Conservation (phyloP, 23 tunicate genomes). For the Clavelina lepadiformis region DNA sequence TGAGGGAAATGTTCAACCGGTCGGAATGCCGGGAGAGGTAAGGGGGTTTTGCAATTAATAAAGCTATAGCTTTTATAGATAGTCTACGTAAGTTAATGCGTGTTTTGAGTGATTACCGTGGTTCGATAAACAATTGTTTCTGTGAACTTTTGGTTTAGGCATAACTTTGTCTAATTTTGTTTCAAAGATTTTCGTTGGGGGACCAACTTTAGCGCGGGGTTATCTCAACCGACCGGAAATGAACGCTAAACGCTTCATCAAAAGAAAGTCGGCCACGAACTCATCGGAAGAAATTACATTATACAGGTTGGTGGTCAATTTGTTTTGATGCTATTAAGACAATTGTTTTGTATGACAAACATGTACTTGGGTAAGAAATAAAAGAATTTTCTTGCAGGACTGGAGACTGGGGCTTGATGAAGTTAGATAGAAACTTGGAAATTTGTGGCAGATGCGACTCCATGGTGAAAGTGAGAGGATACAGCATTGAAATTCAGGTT, state of each 20-base stretch:
- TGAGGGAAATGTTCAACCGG: constrained; percentile 62
- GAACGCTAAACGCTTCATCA: constrained; percentile 57
- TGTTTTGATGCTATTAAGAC: neutral
- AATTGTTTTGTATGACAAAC: neutral
- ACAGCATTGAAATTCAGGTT: constrained; percentile 84
- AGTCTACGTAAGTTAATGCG: too few relatives aligned
- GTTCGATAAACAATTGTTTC: too few relatives aligned
- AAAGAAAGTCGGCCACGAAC: constrained; percentile 5
- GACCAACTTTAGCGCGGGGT: constrained; percentile 91
- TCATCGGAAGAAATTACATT: too few relatives aligned
- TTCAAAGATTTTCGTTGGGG: constrained; percentile 94
- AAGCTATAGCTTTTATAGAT: neutral
- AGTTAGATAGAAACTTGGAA: constrained; percentile 58
- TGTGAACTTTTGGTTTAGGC: neutral
- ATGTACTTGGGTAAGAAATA: neutral
- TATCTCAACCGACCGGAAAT: constrained; percentile 81
- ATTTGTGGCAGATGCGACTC: constrained; percentile 95
- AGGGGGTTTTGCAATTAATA: neutral
- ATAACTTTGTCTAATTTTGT: too few relatives aligned
- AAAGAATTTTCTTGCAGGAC: constrained; percentile 25
- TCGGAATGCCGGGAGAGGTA: constrained; percentile 91
- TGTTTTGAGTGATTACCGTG: too few relatives aligned
- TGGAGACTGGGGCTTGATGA: constrained; percentile 92
- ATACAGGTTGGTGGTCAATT: too few relatives aligned
- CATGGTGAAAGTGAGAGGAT: constrained; percentile 96